phyloP scores from a whole-genome alignment of 2,888 invertebrate species.

The Platycheirus rosarum region DNA sequence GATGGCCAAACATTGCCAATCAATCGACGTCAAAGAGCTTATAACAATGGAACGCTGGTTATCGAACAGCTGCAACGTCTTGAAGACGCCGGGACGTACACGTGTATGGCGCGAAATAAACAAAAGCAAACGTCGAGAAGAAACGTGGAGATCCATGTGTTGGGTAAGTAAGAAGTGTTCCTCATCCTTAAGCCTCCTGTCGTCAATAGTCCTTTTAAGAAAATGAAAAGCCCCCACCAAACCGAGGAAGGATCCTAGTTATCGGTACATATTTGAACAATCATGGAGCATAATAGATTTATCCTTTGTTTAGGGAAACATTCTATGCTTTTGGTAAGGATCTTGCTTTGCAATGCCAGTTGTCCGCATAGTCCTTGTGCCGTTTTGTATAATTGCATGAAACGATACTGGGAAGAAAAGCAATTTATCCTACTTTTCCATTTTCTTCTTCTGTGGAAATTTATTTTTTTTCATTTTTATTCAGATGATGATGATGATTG shows the following conservation, averaged over 20 bases:
- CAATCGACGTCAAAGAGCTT: conserved; percentile 93
- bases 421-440: conserved; percentile 43
- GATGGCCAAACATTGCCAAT: conserved; percentile 93
- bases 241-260: conserved; percentile 13
- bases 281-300: conserved; percentile 56
- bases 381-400: conserved; percentile 51
- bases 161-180: conserved; percentile 83
- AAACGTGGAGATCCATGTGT: conserved; percentile 89
- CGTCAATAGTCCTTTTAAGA: conserved; percentile 25
- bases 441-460: conserved; percentile 12
- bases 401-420: conserved; percentile 47
- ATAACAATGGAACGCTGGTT: conserved; percentile 92
- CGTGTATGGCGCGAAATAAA: conserved; percentile 93
- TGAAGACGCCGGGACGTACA: conserved; percentile 94
- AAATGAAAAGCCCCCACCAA: conserved; percentile 3
- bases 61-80: conserved; percentile 93
- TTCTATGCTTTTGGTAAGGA: conserved; percentile 21
- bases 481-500: conserved; percentile 54
- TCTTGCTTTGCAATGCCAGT: conserved; percentile 50
- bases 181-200: conserved; percentile 3
- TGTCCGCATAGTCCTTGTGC: conserved; percentile 67
- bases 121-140: conserved; percentile 90
- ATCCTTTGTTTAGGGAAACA: conserved; percentile 63
- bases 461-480: conserved; percentile 12
- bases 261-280: conserved; percentile 37